Base-by-base conservation (phyloP, 2,113 vertebrate species). In the Dunckerocampus dactyliophorus region DNA sequence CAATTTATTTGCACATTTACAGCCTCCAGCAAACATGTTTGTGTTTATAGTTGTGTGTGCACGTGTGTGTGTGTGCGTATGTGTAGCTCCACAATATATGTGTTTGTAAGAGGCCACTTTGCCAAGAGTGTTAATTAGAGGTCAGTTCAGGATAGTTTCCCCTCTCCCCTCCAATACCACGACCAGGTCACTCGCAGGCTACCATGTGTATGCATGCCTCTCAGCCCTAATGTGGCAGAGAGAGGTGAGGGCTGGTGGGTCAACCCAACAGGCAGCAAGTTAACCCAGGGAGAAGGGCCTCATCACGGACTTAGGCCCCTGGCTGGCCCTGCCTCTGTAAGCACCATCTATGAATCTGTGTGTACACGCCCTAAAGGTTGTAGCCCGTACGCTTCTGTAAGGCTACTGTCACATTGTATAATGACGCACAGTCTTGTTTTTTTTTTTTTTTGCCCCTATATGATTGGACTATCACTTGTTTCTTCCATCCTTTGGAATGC, bases 111-210 rank as follows among this genome's bases (percentile, higher is more conserved):
- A 63, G 76, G 75, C 86, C 82, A 81, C 79, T 87, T 90, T 90
- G 89, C 90, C 90, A 89, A 84, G 70, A 91, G 90, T 85, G 65
- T 83, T 90, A 92, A 91, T 91, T 91, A 90, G 88, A 90, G 89
- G 87, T 89, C 86, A 87, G 79, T 65, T 80, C 70, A 80, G 82
- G 80, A 70, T 73, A 80, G 81, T 82, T 85, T 86, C 64, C 82
- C 59, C 80, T 86, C 71, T 83, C 75, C 76, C 68, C 75, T 78
- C 82, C 72, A 58, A 81, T 77, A 79, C 58, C 50, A 74, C 67
- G 75, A 73, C 74, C 76, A 79, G 80, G 80, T 85, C 83, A 84
- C 65, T 67, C 75, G 65, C 34, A 65, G 54, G 76, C 59, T 71
- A 39, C 47, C 54, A 49, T 62, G 55, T 34, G 58, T 51, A 43